A percentile compares a stretch with the other conserved stretches of the same genome.
Conservation (phyloP, 2,888 invertebrate species). For the Apamea epomidion region DNA sequence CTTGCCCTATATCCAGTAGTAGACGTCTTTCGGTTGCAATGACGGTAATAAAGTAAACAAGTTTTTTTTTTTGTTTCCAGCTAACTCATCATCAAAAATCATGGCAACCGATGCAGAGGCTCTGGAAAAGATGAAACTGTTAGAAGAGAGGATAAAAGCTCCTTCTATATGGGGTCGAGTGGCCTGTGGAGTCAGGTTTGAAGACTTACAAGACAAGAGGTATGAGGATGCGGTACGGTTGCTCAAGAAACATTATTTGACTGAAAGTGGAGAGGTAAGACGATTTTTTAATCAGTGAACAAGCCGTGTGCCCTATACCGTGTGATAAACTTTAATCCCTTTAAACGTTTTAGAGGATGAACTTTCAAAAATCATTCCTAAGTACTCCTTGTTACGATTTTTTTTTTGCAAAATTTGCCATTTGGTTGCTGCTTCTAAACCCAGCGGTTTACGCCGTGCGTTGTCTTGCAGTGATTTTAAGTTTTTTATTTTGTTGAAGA, state of each 20-base stretch:
- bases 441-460: neutral
- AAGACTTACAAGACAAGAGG: conserved; percentile 85
- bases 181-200: conserved; percentile 84
- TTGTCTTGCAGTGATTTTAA: neutral
- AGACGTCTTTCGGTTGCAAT: neutral
- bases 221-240: conserved; percentile 84
- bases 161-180: conserved; percentile 87
- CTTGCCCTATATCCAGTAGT: neutral
- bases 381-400: neutral
- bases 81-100: conserved; percentile 51
- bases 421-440: neutral
- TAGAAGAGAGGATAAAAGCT: conserved; percentile 87
- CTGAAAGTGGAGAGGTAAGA: conserved; percentile 85
- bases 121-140: conserved; percentile 82
- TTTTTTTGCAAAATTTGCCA: neutral
- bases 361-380: neutral
- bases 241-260: conserved; percentile 84
- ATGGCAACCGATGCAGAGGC: conserved; percentile 82
- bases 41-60: neutral
- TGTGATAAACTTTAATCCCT: neutral
- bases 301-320: neutral
- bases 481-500: neutral
- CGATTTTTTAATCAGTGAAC: neutral
- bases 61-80: conserved; percentile 10
- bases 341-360: neutral